phyloP scores from a whole-genome alignment of 1,140 invertebrate genomes.

The Drosophila pandora region DNA sequence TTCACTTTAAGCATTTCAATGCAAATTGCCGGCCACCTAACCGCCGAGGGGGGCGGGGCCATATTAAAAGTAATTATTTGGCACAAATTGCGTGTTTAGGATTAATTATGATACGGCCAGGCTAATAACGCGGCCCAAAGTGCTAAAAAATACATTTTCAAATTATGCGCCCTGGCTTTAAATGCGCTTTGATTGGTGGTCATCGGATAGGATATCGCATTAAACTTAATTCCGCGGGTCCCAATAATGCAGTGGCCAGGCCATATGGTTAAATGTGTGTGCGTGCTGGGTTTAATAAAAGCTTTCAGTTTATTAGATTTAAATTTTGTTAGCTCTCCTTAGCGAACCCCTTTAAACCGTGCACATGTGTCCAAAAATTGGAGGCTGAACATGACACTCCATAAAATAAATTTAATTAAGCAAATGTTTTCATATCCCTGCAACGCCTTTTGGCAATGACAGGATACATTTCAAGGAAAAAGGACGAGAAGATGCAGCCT shows the following conservation, averaged over 20 bases:
- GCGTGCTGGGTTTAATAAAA: constrained; percentile 54
- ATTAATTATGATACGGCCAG: constrained; percentile 79
- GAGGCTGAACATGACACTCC: constrained; percentile 24
- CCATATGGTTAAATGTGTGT: constrained; percentile 27
- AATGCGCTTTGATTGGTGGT: constrained; percentile 53
- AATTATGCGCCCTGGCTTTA: constrained; percentile 63
- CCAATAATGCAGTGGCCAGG: constrained; percentile 30
- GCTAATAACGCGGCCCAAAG: constrained; percentile 69
- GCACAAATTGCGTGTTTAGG: constrained; percentile 81
- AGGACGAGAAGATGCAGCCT: constrained; percentile 3
- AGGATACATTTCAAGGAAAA: constrained; percentile 19
- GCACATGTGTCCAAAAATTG: constrained; percentile 1
- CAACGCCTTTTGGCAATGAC: constrained; percentile 53
- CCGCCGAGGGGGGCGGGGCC: neutral
- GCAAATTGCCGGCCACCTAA: constrained; percentile 46
- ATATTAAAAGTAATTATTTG: constrained; percentile 81
- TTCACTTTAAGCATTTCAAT: constrained; percentile 79
- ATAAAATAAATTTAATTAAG: constrained; percentile 62
- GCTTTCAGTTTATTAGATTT: constrained; percentile 15
- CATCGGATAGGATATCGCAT: constrained; percentile 52
- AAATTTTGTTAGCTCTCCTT: constrained; percentile 1
- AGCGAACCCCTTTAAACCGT: neutral
- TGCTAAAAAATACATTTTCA: constrained; percentile 72
- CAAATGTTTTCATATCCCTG: constrained; percentile 52
- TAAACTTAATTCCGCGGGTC: constrained; percentile 58